These are phyloP conservation scores for Caenorhabditis drosophilae DNA, from an alignment of 2,888 invertebrate genomes.

Conservation along the genomic window DNA sequence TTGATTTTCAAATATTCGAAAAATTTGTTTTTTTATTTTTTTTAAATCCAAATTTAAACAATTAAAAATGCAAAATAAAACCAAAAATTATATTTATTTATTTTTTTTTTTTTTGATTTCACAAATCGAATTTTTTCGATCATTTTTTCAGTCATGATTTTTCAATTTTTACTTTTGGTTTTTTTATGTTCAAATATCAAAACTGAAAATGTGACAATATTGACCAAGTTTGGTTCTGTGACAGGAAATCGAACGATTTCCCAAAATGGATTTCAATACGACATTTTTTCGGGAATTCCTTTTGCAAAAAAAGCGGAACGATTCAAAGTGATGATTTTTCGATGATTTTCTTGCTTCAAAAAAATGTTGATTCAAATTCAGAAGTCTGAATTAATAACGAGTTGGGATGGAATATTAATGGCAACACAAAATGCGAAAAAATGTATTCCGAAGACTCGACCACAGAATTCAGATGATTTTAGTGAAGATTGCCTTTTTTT, in stretches of 20 bases:
- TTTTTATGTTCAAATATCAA: too few relatives aligned
- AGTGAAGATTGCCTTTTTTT: constrained; percentile 35
- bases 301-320: constrained; percentile 24
- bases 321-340: constrained; percentile 12
- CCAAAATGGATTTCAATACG: background rate
- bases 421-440: constrained; percentile 9
- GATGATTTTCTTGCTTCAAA: background rate
- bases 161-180: too few relatives aligned
- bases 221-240: background rate
- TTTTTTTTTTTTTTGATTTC: too few relatives aligned
- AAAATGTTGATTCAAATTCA: background rate
- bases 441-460: constrained; percentile 18
- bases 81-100: too few relatives aligned
- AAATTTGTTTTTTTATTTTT: too few relatives aligned
- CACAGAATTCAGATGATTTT: constrained; percentile 10
- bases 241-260: background rate
- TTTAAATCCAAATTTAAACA: too few relatives aligned
- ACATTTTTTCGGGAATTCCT: constrained; percentile 18
- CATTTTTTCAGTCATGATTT: too few relatives aligned
- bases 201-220: background rate
- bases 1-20: too few relatives aligned
- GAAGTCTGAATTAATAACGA: constrained; percentile 12
- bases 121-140: too few relatives aligned
- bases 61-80: too few relatives aligned
- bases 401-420: constrained; percentile 7